Conservation (phyloP, 2,888 invertebrate genomes). For the Labia minor region DNA sequence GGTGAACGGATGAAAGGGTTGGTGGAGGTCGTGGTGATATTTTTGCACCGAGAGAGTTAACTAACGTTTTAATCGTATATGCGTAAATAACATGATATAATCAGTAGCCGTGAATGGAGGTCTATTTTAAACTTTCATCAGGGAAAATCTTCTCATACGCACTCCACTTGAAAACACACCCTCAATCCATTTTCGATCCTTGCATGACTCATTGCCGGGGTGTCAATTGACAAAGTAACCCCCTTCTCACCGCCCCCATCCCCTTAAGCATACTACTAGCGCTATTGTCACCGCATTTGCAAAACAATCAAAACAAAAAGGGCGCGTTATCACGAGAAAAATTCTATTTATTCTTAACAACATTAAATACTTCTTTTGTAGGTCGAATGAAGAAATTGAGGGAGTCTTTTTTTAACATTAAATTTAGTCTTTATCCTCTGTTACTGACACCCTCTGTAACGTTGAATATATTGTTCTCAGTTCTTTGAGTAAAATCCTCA, state of each 20-base stretch:
- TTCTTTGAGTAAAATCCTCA: too few relatives aligned
- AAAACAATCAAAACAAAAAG: slow-evolving; percentile 2
- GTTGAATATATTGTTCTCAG: too few relatives aligned
- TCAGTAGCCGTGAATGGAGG: neutral
- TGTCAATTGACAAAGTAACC: neutral
- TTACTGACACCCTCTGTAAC: too few relatives aligned
- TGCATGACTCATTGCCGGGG: neutral
- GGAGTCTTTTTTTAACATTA: too few relatives aligned
- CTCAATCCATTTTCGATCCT: neutral
- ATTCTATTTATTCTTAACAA: too few relatives aligned
- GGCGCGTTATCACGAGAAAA: neutral
- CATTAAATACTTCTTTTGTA: too few relatives aligned
- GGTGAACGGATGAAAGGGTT: neutral
- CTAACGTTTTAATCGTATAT: slow-evolving; percentile 8
- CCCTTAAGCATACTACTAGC: neutral
- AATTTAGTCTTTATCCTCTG: too few relatives aligned
- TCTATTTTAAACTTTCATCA: neutral
- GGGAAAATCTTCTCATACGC: neutral
- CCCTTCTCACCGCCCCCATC: too few relatives aligned
- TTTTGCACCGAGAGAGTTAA: neutral
- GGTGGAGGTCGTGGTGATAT: neutral
- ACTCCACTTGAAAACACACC: neutral
- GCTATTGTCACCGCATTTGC: neutral
- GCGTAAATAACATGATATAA: neutral
- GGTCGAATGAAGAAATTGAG: too few relatives aligned